phyloP scores from a whole-genome alignment of 2,888 invertebrate genomes.

The Himalopsyche japonica region DNA sequence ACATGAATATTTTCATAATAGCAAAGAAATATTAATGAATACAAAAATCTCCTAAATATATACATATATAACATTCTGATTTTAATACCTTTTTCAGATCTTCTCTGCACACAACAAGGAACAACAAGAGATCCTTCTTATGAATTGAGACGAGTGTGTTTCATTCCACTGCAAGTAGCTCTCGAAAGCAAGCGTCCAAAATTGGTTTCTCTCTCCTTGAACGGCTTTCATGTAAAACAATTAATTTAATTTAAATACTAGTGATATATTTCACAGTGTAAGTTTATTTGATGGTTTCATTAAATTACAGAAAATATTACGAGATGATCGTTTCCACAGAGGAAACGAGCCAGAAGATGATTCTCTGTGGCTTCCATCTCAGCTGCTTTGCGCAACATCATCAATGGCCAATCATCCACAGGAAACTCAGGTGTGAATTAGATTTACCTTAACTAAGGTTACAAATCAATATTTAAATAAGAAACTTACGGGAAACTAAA shows the following conservation, averaged over 20 bases:
- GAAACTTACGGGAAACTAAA: no score
- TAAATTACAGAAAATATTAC: constrained; percentile 75
- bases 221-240: constrained; percentile 83
- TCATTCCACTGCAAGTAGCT: constrained; percentile 82
- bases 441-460: no score
- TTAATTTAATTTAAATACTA: constrained; percentile 10
- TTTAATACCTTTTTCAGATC: constrained; percentile 60
- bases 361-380: constrained; percentile 90
- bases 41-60: no score
- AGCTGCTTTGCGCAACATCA: constrained; percentile 83
- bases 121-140: constrained; percentile 77
- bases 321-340: constrained; percentile 90
- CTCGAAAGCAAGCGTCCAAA: constrained; percentile 86
- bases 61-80: no score
- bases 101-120: constrained; percentile 80
- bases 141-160: constrained; percentile 82
- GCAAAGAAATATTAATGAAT: no score
- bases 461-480: no score
- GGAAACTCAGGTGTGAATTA: constrained; percentile 74
- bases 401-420: constrained; percentile 79
- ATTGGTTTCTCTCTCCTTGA: constrained; percentile 79
- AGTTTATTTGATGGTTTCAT: constrained; percentile 4
- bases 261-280: not conserved
- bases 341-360: constrained; percentile 90
- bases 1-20: no score